Evolutionary conservation across 2,888 invertebrate species (phyloP).

Genomic region (Morpho helenor): DNA sequence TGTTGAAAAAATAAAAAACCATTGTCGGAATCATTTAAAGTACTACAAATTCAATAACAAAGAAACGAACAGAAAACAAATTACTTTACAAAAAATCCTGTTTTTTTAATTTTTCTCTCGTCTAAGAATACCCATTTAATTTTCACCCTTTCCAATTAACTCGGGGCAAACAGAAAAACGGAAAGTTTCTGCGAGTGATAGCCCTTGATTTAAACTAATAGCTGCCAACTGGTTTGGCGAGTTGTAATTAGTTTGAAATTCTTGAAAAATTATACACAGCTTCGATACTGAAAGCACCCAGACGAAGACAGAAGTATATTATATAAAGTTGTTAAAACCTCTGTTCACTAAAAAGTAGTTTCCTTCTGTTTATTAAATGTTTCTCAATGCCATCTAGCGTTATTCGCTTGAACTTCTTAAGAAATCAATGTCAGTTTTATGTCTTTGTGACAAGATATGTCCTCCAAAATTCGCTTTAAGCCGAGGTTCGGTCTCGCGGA

Average conservation of each 20-base stretch:
- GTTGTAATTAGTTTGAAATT: conserved; percentile 49
- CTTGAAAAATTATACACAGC: conserved; percentile 49
- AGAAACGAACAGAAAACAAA: neutral
- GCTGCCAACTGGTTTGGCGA: conserved; percentile 29
- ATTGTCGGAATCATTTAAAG: neutral
- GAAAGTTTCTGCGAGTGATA: conserved; percentile 23
- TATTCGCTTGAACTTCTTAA: too few relatives aligned
- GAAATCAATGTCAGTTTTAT: too few relatives aligned
- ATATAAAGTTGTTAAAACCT: conserved; percentile 16
- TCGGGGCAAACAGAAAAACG: conserved; percentile 13
- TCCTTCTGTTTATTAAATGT: too few relatives aligned
- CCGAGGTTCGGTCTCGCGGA: too few relatives aligned
- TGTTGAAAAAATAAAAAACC: too few relatives aligned
- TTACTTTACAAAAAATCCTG: neutral
- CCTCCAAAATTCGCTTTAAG: too few relatives aligned
- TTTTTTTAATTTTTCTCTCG: neutral
- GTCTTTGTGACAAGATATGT: too few relatives aligned
- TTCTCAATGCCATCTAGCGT: too few relatives aligned
- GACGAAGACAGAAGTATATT: conserved; percentile 1
- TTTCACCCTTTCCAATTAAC: conserved; percentile 21
- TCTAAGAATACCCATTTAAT: neutral
- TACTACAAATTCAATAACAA: neutral
- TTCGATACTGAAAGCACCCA: conserved; percentile 22
- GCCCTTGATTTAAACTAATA: conserved; percentile 36
- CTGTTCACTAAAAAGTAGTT: neutral